Evolutionary conservation across 2,888 invertebrate species (phyloP), one percentile per base, ranked within the genome.

Genomic region (Dorcus hopei): DNA sequence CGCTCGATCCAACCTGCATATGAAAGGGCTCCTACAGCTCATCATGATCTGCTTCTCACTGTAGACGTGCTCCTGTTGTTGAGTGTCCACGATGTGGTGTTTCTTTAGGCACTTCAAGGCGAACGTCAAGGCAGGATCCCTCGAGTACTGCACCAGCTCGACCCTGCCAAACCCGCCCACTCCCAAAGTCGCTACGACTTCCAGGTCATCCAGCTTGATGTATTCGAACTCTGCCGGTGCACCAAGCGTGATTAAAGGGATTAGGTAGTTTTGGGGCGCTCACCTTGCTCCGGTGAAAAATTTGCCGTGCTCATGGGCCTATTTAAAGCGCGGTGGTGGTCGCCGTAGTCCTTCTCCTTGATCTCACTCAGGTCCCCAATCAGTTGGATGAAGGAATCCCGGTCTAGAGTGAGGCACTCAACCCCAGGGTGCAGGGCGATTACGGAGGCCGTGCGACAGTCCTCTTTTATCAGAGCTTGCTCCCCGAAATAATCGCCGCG

Each of bases 321-420:
- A 0, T 77, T 77, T 55, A 82, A 65, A 41, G 77, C 75, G 23
- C 83, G 76, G 62, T 81, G 82, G 64, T 83, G 83, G 71, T 91
- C 90, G 0, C 87, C 89, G 69, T 91, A 91, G 65, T 87, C 87
- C 70, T 87, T 88, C 68, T 88, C 87, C 70, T 87, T 85, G 7
- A 91, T 80, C 72, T 89, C 90, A 61, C 86, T 86, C 49, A 91
- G 77, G 73, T 89, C 88, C 0, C 91, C 91, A 64, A 91, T 90
- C 14, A 91, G 79, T 61, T 89, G 87, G 57, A 86, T 86, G 74
- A 92, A 91, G 0, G 84, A 84, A 75, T 87, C 87, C 70, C 86
- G 77, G 69, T 87, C 87, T 11, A 88, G 75, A 1, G 86, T 86
- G 16, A 88, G 77, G 69, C 88, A 88, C 82, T 88, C 74, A 69